Evolutionary conservation across 2,888 invertebrate genomes (phyloP).

Genomic region (Euzophera pinguis): DNA sequence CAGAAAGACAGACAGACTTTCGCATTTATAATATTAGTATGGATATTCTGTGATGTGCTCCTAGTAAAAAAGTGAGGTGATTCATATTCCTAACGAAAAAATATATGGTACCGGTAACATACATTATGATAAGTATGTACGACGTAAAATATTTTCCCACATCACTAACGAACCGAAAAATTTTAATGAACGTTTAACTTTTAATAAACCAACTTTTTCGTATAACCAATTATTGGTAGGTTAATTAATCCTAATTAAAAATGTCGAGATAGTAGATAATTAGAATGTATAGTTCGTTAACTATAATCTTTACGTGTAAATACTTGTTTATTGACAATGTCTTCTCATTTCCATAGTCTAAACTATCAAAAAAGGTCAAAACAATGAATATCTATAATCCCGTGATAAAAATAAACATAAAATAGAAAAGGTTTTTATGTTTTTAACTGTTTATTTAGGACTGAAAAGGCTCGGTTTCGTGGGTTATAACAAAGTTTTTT

Average conservation of each 20-base stretch:
- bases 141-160: background rate
- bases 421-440: constrained; percentile 3
- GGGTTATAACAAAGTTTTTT: background rate
- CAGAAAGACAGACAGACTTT: too few species aligned
- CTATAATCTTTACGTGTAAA: too few species aligned
- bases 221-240: background rate
- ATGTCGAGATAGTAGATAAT: too few species aligned
- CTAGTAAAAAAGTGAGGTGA: too few species aligned
- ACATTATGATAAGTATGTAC: too few species aligned
- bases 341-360: too few species aligned
- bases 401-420: constrained; percentile 1
- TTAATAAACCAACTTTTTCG: background rate
- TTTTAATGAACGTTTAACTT: background rate
- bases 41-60: too few species aligned
- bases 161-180: background rate
- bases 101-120: too few species aligned
- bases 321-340: too few species aligned
- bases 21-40: too few species aligned
- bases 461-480: background rate
- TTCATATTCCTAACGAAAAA: too few species aligned
- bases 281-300: too few species aligned
- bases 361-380: background rate
- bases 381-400: constrained; percentile 5
- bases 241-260: background rate
- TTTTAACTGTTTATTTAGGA: constrained; percentile 6